Conservation (phyloP, 2,888 invertebrate species). For the Sympetrum striolatum region DNA sequence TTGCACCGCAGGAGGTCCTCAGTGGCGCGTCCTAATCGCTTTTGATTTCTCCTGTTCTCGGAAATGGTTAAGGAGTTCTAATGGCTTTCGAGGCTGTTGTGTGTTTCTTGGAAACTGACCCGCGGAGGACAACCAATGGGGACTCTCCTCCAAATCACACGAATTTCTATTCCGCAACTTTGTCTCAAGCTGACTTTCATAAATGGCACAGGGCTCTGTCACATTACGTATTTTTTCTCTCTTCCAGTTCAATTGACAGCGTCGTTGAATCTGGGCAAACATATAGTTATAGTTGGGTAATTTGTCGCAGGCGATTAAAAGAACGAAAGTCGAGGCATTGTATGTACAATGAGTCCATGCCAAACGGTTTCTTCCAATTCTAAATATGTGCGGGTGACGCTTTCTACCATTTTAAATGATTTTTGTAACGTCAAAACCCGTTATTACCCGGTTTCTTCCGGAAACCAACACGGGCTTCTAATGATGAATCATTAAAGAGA, state of each 20-base stretch:
- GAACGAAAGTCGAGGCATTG: no score
- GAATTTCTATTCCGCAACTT: neutral
- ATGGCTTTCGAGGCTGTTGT: neutral
- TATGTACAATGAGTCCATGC: no score
- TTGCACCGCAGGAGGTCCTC: neutral
- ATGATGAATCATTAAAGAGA: no score
- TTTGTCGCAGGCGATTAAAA: no score
- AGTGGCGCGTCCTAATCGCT: neutral
- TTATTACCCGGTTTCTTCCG: no score
- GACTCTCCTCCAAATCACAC: neutral
- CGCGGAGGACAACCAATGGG: neutral
- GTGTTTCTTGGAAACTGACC: neutral
- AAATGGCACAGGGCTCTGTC: neutral
- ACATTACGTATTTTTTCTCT: neutral
- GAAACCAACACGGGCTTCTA: no score
- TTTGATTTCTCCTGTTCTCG: neutral
- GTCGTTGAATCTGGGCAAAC: neutral
- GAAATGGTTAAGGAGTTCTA: slow-evolving; percentile 6
- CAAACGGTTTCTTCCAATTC: no score
- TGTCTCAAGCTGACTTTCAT: neutral
- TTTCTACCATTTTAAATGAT: no score
- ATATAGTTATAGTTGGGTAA: no score
- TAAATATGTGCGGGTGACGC: no score
- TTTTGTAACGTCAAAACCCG: no score
- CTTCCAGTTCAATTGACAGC: neutral